Base-by-base conservation (phyloP, 2,888 invertebrate genomes). In the Heliconius cydno region DNA sequence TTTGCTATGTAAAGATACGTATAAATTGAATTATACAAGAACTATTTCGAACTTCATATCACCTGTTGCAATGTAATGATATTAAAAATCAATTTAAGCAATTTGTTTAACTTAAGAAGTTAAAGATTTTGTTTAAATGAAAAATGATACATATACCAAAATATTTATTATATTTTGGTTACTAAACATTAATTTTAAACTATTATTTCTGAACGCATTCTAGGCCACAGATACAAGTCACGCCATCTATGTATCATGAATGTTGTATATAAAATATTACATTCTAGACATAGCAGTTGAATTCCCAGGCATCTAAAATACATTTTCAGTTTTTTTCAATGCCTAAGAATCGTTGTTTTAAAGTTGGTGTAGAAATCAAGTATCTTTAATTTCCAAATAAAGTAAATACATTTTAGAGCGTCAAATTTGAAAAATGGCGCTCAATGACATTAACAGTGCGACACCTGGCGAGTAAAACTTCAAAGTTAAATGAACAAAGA, bases 401-500 rank as follows among this genome's bases (percentile, higher is more conserved):
- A 65, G 10, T 2, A 7, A 63, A 41, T 75, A 75, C 4, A 38
- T 19, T 63, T 28, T 41, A 28, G 28, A 38, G 30, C 52, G 13
- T 68, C 34, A 76, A 76, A 78, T 84, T 85, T 83, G 78, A 85
- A 87, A 83, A 80, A 52, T 84, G 77, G 85, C 88, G 87, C 84
- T 82, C 81, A 80, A 79, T 70, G 60, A 76, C 77, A 71, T 79
- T 76, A 80, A 76, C 63, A 73, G 67, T 83, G 84, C 89, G 92
- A 90, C 90, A 91, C 88, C 94, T 92, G 80, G 87, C 87, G 92
- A 79, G 80, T 81, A 82, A 88, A 87, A 86, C 85, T 79, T 80
- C 71, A 87, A 90, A 86, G 86, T 82, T 63, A 80, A 86, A 86
- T 89, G 94, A 95, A 95, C 95, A 95, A 95, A 95, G 95, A 92